A percentile compares a stretch with the other conserved stretches of the same genome.
Evolutionary conservation across 1,140 invertebrate genomes (phyloP).

Genomic region (Nebria ingens): DNA sequence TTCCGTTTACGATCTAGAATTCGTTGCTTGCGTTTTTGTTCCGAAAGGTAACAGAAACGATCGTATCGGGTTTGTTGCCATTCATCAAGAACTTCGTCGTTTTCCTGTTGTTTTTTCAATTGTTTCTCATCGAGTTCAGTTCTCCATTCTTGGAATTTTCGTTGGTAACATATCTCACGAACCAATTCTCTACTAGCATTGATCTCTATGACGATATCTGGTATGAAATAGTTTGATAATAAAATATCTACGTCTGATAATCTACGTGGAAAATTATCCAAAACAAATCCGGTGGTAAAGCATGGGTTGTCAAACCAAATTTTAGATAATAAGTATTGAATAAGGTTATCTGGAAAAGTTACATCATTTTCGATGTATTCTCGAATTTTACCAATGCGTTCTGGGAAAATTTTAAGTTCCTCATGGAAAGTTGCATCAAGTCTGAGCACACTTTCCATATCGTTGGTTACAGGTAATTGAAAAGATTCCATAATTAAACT

Average conservation of each 20-base stretch:
- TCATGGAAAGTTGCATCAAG: not conserved
- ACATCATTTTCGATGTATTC: constrained; percentile 36
- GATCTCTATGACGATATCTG: constrained; percentile 43
- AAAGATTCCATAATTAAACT: constrained; percentile 27
- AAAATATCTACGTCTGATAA: constrained; percentile 39
- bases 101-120: constrained; percentile 28
- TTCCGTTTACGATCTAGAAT: not conserved
- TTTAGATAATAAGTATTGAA: constrained; percentile 34
- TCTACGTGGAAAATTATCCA: constrained; percentile 45
- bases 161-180: constrained; percentile 27
- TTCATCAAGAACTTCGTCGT: constrained; percentile 19
- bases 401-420: not conserved
- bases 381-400: constrained; percentile 11
- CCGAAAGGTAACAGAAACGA: constrained; percentile 22
- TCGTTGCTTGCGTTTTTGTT: constrained; percentile 13
- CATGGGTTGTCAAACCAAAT: constrained; percentile 40
- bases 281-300: constrained; percentile 36
- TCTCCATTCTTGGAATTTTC: constrained; percentile 29
- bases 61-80: constrained; percentile 21
- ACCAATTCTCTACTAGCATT: constrained; percentile 28
- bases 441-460: not conserved
- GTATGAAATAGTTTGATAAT: constrained; percentile 36
- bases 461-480: not conserved
- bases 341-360: constrained; percentile 29
- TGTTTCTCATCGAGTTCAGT: constrained; percentile 23